A percentile compares a stretch with the other conserved stretches of the same genome.
These are phyloP conservation scores for Rhizomys pruinosus DNA, from an alignment of 2,113 vertebrate species.

Conservation along the genomic window DNA sequence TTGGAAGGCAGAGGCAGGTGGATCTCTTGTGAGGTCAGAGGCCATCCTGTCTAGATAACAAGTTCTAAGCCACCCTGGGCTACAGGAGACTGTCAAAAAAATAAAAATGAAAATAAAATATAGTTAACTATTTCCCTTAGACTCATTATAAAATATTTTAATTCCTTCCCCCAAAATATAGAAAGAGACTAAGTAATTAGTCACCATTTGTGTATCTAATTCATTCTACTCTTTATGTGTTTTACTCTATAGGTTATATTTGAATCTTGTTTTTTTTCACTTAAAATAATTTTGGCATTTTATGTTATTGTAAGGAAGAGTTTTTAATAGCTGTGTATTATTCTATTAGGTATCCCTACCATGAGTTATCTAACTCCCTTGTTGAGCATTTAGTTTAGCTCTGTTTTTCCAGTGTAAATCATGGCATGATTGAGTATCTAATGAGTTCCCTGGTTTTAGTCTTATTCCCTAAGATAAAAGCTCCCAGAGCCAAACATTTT, in stretches of 20 bases:
- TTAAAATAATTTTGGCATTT: constrained; percentile 39
- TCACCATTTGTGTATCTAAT: background rate
- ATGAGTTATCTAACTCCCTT: constrained; percentile 42
- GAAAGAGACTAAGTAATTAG: background rate
- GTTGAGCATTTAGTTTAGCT: background rate
- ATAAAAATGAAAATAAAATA: background rate
- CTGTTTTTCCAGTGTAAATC: constrained; percentile 35
- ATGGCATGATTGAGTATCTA: background rate
- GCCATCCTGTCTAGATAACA: too few species aligned
- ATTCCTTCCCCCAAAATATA: background rate
- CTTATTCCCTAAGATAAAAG: constrained; percentile 41
- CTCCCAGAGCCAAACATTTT: constrained; percentile 22
- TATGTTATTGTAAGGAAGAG: constrained; percentile 24
- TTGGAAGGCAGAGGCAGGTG: too few species aligned
- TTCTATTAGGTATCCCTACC: background rate
- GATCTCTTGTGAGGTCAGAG: too few species aligned
- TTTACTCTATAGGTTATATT: constrained; percentile 13
- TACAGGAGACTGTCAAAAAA: too few species aligned
- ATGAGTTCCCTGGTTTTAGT: constrained; percentile 48
- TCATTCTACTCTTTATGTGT: constrained; percentile 21
- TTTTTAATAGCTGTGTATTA: constrained; percentile 33
- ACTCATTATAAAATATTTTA: constrained; percentile 24
- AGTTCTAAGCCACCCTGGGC: too few species aligned
- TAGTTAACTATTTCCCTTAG: background rate
- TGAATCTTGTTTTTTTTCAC: constrained; percentile 31